These are phyloP conservation scores for Falco punctatus DNA, from an alignment of 2,113 vertebrate species.

Conservation along the genomic window DNA sequence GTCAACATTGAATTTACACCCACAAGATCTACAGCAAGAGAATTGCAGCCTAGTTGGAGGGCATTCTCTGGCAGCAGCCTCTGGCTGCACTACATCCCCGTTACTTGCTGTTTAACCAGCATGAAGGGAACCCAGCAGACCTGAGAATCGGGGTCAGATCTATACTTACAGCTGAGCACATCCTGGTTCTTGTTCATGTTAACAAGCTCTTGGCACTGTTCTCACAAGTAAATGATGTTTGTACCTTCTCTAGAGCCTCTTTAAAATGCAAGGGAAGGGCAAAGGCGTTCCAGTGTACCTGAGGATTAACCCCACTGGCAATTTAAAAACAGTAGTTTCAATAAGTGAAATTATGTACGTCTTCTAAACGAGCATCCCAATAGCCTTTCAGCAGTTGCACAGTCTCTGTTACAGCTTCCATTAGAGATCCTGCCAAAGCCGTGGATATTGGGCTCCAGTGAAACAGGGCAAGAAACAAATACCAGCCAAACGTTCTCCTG, in stretches of 20 bases:
- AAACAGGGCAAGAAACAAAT: neutral
- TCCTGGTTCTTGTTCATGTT: neutral
- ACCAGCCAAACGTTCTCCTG: neutral
- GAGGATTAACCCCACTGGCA: neutral
- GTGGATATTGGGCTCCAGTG: neutral
- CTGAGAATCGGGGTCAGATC: neutral
- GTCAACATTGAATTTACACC: neutral
- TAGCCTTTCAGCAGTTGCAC: neutral
- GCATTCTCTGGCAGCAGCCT: neutral
- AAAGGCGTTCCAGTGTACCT: neutral
- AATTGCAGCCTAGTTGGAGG: neutral
- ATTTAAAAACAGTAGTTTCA: neutral
- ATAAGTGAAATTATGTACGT: neutral
- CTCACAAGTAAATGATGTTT: neutral
- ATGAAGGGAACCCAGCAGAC: neutral
- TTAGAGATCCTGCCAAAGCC: neutral
- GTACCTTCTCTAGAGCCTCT: neutral
- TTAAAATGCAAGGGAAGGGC: neutral
- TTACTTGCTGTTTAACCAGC: neutral
- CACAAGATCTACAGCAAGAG: neutral
- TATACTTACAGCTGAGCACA: neutral
- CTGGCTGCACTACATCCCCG: neutral
- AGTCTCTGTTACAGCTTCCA: neutral
- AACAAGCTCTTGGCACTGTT: neutral
- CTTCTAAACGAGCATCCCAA: neutral